phyloP scores from a whole-genome alignment of 2,113 vertebrate species.

The Hydropotes inermis region DNA sequence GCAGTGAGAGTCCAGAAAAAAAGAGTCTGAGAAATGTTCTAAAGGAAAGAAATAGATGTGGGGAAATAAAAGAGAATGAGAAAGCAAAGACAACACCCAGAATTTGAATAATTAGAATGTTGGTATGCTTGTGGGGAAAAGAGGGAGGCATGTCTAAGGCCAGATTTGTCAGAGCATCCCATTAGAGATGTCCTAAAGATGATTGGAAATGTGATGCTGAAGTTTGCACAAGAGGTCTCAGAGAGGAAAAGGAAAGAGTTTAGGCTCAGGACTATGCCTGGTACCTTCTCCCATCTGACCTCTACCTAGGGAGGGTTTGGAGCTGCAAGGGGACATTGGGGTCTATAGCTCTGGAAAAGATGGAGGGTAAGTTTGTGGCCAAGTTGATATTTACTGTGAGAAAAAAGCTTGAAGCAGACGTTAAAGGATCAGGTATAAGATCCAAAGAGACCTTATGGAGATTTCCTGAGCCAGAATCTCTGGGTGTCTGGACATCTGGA shows the following conservation, averaged over 20 bases:
- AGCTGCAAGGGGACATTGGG: background rate
- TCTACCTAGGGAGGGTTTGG: background rate
- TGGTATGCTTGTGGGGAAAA: background rate
- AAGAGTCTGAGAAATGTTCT: background rate
- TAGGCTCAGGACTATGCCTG: too few relatives aligned
- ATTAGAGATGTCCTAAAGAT: background rate
- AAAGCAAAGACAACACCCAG: background rate
- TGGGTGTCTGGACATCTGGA: background rate
- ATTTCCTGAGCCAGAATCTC: background rate
- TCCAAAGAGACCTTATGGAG: background rate
- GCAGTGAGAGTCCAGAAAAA: background rate
- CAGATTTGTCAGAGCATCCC: background rate
- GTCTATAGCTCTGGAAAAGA: background rate
- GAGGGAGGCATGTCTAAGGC: background rate
- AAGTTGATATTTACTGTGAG: background rate
- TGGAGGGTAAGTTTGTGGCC: background rate
- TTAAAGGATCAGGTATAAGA: background rate
- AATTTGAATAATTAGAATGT: background rate
- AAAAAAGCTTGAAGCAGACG: background rate
- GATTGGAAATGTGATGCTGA: background rate
- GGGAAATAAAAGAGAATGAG: background rate
- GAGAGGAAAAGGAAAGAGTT: background rate
- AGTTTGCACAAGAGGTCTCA: background rate
- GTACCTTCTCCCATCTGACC: background rate
- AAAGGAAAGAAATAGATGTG: background rate